These are phyloP conservation scores for Oreohelix idahoensis DNA, from an alignment of 1,140 invertebrate genomes.

Conservation along the genomic window DNA sequence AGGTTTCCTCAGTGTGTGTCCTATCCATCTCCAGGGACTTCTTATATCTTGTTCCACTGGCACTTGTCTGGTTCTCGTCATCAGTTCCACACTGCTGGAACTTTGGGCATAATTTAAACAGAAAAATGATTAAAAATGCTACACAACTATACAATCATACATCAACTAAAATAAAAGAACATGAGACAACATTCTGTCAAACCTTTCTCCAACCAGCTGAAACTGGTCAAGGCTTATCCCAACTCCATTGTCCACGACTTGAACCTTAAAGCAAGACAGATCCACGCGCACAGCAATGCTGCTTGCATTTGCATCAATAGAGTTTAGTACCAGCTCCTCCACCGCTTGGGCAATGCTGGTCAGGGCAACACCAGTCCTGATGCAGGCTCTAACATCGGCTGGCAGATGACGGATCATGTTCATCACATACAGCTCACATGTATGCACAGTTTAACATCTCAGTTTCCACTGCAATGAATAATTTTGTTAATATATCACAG, in stretches of 20 bases:
- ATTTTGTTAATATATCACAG: too few species aligned
- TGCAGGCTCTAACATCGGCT: conserved; percentile 59
- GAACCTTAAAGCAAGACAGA: conserved; percentile 76
- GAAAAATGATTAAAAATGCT: too few species aligned
- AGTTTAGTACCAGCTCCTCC: conserved; percentile 77
- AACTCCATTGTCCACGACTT: conserved; percentile 80
- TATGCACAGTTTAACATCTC: too few species aligned
- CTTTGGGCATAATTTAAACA: too few species aligned
- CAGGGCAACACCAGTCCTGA: conserved; percentile 72
- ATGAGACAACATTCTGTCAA: not conserved
- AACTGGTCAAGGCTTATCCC: conserved; percentile 77
- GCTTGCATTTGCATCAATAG: conserved; percentile 78
- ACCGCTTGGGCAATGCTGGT: conserved; percentile 72
- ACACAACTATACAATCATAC: too few species aligned
- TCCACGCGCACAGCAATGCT: conserved; percentile 79
- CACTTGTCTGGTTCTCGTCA: too few species aligned
- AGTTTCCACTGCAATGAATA: too few species aligned
- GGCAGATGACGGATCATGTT: conserved; percentile 60
- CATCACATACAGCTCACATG: too few species aligned
- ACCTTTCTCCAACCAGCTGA: conserved; percentile 76
- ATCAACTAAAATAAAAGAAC: not conserved
- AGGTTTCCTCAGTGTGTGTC: too few species aligned
- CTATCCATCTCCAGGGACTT: too few species aligned
- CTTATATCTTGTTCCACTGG: too few species aligned
- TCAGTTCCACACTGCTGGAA: too few species aligned